These are phyloP conservation scores for Cataglyphis albicans DNA, from an alignment of 2,888 invertebrate genomes.

Conservation along the genomic window DNA sequence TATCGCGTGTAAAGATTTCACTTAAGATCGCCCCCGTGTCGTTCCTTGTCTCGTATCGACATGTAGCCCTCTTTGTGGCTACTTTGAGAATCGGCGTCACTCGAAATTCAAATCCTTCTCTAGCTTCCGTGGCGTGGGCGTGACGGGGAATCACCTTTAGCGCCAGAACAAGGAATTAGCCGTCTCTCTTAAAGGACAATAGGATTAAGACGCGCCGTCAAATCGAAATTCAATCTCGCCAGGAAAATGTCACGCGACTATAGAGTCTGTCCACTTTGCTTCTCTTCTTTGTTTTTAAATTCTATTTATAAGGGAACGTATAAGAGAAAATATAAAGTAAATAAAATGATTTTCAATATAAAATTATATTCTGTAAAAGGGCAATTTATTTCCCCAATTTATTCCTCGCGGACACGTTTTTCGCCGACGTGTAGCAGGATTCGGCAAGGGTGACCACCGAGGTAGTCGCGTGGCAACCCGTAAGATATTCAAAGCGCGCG, in stretches of 20 bases:
- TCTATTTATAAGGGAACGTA: not conserved
- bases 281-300: not conserved
- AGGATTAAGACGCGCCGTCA: conserved; percentile 61
- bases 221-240: conserved; percentile 34
- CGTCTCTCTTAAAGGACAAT: conserved; percentile 63
- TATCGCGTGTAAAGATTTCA: conserved; percentile 26
- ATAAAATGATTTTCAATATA: not conserved
- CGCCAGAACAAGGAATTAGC: conserved; percentile 58
- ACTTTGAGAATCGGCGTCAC: conserved; percentile 36
- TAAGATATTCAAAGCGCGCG: conserved; percentile 67
- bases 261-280: conserved; percentile 1
- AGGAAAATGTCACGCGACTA: not conserved
- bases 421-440: conserved; percentile 31
- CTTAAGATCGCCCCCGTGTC: not conserved
- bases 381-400: not conserved
- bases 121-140: conserved; percentile 69
- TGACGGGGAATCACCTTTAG: conserved; percentile 37
- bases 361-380: not conserved
- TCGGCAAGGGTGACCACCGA: conserved; percentile 76
- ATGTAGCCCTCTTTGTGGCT: not conserved
- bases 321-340: not conserved
- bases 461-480: conserved; percentile 80
- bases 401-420: not conserved
- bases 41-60: conserved; percentile 1
- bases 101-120: conserved; percentile 73